Evolutionary conservation across 1,140 invertebrate genomes (phyloP).

Genomic region (Drosophila repletoides): DNA sequence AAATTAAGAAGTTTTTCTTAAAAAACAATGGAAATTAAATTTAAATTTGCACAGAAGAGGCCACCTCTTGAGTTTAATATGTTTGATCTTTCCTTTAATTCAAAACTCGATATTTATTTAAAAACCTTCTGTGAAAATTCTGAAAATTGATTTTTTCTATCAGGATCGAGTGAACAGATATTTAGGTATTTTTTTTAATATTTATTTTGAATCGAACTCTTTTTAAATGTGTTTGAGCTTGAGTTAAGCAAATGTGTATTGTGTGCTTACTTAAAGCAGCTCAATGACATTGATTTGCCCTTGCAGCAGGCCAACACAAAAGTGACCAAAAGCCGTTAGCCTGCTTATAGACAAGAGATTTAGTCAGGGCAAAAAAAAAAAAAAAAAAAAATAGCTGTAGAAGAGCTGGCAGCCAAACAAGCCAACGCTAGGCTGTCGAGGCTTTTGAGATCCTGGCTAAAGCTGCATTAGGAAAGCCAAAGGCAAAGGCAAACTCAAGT

Average conservation of each 20-base stretch:
- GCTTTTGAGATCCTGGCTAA: not conserved
- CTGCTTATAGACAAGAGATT: slow-evolving; percentile 35
- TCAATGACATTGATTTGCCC: slow-evolving; percentile 41
- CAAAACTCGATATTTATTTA: no score
- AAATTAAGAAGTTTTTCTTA: no score
- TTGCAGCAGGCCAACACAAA: slow-evolving; percentile 9
- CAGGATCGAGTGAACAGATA: no score
- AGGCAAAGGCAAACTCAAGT: slow-evolving; percentile 13
- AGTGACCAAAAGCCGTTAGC: slow-evolving; percentile 31
- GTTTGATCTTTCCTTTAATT: no score
- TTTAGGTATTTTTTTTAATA: no score
- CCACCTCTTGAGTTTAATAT: no score
- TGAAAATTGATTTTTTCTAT: no score
- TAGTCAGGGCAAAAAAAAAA: not conserved
- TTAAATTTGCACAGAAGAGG: no score
- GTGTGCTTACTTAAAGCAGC: not conserved
- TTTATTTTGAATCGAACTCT: no score
- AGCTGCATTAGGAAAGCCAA: slow-evolving; percentile 18
- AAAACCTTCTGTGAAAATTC: no score
- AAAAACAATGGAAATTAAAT: no score
- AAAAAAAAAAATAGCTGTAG: not conserved
- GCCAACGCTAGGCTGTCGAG: no score
- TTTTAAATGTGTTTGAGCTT: not conserved
- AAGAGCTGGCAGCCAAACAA: not conserved
- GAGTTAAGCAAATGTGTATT: not conserved